Percentiles rank a stretch among this genome's conserved stretches.
These are phyloP conservation scores for Gymnarchus niloticus DNA, from an alignment of 2,113 vertebrate genomes.

Conservation along the genomic window DNA sequence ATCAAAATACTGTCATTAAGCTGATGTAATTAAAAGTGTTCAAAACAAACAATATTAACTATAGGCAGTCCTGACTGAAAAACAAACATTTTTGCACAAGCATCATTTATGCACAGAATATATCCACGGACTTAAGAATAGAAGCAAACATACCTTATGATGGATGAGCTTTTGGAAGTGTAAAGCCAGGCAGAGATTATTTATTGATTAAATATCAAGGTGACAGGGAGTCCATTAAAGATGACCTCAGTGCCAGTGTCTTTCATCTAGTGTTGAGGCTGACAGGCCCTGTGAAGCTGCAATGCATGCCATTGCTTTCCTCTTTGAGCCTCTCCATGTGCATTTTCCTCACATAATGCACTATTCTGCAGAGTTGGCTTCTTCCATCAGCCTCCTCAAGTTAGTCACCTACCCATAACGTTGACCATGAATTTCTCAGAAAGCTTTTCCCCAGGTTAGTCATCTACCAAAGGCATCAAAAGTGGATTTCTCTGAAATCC, in stretches of 20 bases:
- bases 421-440: no score
- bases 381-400: neutral
- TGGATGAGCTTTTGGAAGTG: slow-evolving; percentile 45
- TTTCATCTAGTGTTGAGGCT: neutral
- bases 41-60: neutral
- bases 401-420: neutral
- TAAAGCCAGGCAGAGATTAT: slow-evolving; percentile 53
- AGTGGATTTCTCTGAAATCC: no score
- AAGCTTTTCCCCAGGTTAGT: no score
- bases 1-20: neutral
- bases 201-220: slow-evolving; percentile 57
- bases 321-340: neutral
- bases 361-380: neutral
- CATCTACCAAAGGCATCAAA: no score
- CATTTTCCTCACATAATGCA: neutral
- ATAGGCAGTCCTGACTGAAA: no score
- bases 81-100: neutral
- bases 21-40: neutral
- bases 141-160: slow-evolving; percentile 43
- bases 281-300: neutral
- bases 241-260: slow-evolving; percentile 39
- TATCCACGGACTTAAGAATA: neutral
- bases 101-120: neutral
- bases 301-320: neutral
- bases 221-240: slow-evolving; percentile 40